Evolutionary conservation across 2,113 vertebrate species (phyloP).

Genomic region (Labeo rohita): DNA sequence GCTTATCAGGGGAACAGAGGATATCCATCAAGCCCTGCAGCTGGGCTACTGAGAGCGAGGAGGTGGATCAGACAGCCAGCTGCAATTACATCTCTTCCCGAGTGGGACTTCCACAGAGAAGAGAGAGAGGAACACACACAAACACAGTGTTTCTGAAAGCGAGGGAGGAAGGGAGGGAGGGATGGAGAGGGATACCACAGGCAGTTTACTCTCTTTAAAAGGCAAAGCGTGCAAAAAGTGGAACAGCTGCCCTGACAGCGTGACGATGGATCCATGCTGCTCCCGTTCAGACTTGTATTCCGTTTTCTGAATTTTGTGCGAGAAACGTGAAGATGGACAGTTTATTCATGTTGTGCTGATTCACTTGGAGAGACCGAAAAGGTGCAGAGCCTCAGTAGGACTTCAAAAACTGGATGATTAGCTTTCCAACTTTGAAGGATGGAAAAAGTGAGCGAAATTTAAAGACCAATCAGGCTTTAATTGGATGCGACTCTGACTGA

Average conservation of each 20-base stretch:
- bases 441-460: neutral
- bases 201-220: slow-evolving; percentile 42
- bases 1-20: slow-evolving; percentile 27
- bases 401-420: neutral
- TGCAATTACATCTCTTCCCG: slow-evolving; percentile 55
- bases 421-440: neutral
- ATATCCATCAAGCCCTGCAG: slow-evolving; percentile 53
- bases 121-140: slow-evolving; percentile 8
- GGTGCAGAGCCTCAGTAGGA: neutral
- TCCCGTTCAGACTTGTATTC: neutral
- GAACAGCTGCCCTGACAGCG: slow-evolving; percentile 3
- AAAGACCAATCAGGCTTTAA: neutral
- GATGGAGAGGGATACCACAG: slow-evolving; percentile 15
- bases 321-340: slow-evolving; percentile 25
- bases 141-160: slow-evolving; percentile 7
- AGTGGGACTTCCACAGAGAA: slow-evolving; percentile 41
- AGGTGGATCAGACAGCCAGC: slow-evolving; percentile 49
- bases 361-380: neutral
- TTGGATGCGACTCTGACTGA: neutral
- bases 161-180: slow-evolving; percentile 17
- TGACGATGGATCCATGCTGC: slow-evolving; percentile 15
- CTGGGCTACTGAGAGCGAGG: slow-evolving; percentile 34
- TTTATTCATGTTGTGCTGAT: neutral
- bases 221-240: slow-evolving; percentile 29
- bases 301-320: neutral